Evolutionary conservation across 1,140 invertebrate species (phyloP).

Genomic region (Olivierus martensii): DNA sequence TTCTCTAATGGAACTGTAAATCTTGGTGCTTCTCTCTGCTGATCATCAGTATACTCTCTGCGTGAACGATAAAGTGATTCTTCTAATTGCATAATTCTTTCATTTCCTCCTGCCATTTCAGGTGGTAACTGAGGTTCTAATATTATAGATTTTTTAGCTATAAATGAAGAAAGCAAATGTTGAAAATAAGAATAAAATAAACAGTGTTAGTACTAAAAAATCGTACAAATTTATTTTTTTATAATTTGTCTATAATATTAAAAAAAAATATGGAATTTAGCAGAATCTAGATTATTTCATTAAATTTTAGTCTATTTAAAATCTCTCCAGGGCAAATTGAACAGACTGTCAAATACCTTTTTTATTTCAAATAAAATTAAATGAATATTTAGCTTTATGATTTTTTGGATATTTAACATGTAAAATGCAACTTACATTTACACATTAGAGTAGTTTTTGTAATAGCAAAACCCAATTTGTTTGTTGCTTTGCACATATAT

Average conservation of each 20-base stretch:
- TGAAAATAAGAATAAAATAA: no score
- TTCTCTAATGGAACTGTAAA: constrained; percentile 82
- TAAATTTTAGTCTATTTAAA: no score
- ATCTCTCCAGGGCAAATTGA: no score
- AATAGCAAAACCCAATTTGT: constrained; percentile 75
- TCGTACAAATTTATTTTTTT: no score
- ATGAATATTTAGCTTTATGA: background rate
- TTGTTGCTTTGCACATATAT: constrained; percentile 81
- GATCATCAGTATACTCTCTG: constrained; percentile 51
- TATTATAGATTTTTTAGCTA: constrained; percentile 75
- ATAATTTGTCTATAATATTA: no score
- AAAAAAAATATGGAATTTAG: no score
- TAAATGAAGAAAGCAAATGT: constrained; percentile 22
- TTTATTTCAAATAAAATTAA: no score
- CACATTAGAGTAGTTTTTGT: constrained; percentile 76
- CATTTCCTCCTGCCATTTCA: constrained; percentile 82
- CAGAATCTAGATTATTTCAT: no score
- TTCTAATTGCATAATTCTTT: constrained; percentile 84
- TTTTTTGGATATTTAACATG: background rate
- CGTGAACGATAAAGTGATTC: constrained; percentile 25
- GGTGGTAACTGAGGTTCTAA: constrained; percentile 86
- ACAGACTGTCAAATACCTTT: no score
- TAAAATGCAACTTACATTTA: constrained; percentile 35
- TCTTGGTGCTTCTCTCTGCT: constrained; percentile 64
- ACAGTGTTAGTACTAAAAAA: no score